phyloP scores from a whole-genome alignment of 1,140 invertebrate genomes.

The Drosophila athabasca region DNA sequence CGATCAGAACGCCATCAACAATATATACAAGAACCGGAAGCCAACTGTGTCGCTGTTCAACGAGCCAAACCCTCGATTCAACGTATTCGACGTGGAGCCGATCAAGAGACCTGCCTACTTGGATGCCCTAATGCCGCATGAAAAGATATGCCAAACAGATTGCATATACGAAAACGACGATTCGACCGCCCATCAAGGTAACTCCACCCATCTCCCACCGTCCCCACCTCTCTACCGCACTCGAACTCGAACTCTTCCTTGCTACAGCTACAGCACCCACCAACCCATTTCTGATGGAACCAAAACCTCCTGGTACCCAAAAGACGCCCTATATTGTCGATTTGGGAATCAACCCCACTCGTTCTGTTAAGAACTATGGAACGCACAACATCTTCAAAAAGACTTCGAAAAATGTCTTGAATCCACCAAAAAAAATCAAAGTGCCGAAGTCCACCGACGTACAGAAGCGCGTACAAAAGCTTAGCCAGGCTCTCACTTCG shows the following conservation, averaged over 20 bases:
- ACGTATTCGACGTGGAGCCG: constrained; percentile 2
- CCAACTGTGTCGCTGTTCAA: constrained; percentile 21
- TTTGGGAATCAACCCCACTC: too few species aligned
- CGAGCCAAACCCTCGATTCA: not conserved
- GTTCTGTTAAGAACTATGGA: too few species aligned
- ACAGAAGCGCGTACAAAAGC: not conserved
- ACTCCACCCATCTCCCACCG: not conserved
- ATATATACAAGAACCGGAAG: constrained; percentile 9
- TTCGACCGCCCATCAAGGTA: constrained; percentile 19
- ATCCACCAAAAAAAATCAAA: too few species aligned
- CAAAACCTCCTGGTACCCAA: not conserved
- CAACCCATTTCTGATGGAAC: constrained; percentile 26
- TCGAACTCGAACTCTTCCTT: not conserved
- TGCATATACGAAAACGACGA: constrained; percentile 36
- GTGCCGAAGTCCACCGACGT: too few species aligned
- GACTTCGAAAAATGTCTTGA: too few species aligned
- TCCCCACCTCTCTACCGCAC: too few species aligned
- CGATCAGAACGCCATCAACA: constrained; percentile 27
- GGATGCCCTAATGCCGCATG: constrained; percentile 40
- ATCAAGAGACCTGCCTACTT: constrained; percentile 23
- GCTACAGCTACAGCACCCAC: constrained; percentile 12
- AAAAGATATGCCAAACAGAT: constrained; percentile 33
- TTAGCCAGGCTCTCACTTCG: too few species aligned
- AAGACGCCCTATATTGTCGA: too few species aligned
- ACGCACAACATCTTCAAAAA: too few species aligned